Percentiles rank a stretch among this genome's conserved stretches.
Conservation (phyloP, 2,113 vertebrate species). For the Cyphomyrus plagiostoma region DNA sequence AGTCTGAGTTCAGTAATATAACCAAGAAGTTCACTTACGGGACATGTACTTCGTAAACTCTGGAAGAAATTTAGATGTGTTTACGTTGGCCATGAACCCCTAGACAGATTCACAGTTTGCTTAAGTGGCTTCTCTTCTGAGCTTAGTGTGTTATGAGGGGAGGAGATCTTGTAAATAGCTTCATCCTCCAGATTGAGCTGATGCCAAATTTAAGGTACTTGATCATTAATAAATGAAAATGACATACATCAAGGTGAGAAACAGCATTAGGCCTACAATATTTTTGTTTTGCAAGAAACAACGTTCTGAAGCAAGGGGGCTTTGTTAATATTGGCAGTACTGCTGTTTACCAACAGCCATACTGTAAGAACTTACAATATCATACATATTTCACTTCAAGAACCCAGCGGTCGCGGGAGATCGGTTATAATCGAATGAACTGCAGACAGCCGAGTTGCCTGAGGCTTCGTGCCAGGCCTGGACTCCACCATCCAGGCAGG, state of each 20-base stretch:
- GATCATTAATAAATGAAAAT: background rate
- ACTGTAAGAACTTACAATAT: background rate
- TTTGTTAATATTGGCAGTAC: background rate
- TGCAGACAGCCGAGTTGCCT: background rate
- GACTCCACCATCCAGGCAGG: constrained; percentile 14
- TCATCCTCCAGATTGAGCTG: background rate
- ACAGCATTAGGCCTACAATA: background rate
- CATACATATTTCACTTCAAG: constrained; percentile 5
- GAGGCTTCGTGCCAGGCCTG: background rate
- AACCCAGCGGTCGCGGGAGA: background rate
- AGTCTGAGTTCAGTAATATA: background rate
- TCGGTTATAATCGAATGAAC: background rate
- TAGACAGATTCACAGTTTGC: background rate
- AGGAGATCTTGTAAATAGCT: background rate
- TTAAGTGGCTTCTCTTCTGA: background rate
- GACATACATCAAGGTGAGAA: background rate
- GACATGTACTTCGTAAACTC: background rate
- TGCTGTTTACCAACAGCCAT: background rate
- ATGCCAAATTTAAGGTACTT: background rate
- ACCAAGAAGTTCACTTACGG: background rate
- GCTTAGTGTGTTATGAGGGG: background rate
- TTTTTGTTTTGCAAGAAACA: background rate
- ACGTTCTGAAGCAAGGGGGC: background rate
- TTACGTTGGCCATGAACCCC: background rate
- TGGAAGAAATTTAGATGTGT: background rate